A percentile compares a stretch with the other conserved stretches of the same genome.
Evolutionary conservation across 2,888 invertebrate genomes (phyloP).

Genomic region (Tenodera sinensis): DNA sequence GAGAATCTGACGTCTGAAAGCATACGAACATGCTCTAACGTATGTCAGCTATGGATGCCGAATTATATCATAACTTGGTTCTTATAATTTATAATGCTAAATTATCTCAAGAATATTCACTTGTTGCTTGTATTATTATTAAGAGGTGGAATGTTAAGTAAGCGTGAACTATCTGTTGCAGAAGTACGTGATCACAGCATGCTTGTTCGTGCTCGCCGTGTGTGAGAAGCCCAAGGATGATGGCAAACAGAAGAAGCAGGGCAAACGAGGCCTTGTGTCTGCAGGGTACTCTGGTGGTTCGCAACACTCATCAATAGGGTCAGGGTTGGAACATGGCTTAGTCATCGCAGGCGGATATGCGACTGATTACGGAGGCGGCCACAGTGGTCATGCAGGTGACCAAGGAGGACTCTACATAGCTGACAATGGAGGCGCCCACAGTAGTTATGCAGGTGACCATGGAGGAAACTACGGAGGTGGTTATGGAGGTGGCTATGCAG

Average conservation of each 20-base stretch:
- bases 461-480: background rate
- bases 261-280: conserved; percentile 16
- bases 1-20: too few relatives aligned
- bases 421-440: background rate
- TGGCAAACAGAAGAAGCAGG: background rate
- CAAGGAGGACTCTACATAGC: too few relatives aligned
- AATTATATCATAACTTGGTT: too few relatives aligned
- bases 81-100: too few relatives aligned
- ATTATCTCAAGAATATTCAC: too few relatives aligned
- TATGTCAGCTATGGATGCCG: too few relatives aligned
- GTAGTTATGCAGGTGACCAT: too few relatives aligned
- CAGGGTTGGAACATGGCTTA: background rate
- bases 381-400: too few relatives aligned
- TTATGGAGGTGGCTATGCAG: background rate
- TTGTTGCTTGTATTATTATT: too few relatives aligned
- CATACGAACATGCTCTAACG: too few relatives aligned
- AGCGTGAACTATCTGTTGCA: background rate
- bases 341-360: background rate
- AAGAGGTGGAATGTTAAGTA: too few relatives aligned
- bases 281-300: background rate
- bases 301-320: background rate
- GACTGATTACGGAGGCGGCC: background rate
- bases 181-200: background rate
- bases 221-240: background rate
- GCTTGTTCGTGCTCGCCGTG: background rate